These are phyloP conservation scores for Hoplodrina ambigua DNA, from an alignment of 2,888 invertebrate genomes.

Conservation along the genomic window DNA sequence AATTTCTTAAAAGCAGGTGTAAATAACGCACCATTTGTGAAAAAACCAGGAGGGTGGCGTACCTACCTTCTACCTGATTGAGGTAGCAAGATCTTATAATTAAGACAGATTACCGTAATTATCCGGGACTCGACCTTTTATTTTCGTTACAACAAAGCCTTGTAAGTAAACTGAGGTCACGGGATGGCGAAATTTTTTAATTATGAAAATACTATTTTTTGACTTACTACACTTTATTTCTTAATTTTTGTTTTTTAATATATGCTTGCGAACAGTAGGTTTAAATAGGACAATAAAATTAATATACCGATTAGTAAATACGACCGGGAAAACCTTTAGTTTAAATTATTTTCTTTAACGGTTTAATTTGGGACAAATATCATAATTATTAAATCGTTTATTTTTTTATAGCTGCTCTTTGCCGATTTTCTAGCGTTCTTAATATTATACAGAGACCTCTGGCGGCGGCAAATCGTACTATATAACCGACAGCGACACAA, in stretches of 20 bases:
- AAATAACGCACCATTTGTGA: constrained; percentile 22
- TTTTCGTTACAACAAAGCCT: constrained; percentile 13
- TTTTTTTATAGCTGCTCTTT: no score
- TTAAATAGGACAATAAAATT: no score
- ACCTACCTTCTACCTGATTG: constrained; percentile 10
- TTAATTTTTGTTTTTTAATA: no score
- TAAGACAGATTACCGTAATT: constrained; percentile 52
- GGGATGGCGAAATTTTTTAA: not conserved
- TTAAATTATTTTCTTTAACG: not conserved
- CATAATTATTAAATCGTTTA: no score
- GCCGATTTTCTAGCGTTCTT: not conserved
- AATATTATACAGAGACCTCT: constrained; percentile 55
- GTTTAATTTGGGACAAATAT: not conserved
- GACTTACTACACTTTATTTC: no score
- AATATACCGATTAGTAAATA: no score
- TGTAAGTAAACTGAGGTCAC: constrained; percentile 2
- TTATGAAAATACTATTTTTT: no score
- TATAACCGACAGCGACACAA: constrained; percentile 22
- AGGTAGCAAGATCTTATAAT: constrained; percentile 38
- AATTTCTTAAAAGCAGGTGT: constrained; percentile 13
- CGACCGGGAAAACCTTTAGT: no score
- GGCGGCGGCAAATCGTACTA: constrained; percentile 38
- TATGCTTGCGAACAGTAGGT: no score
- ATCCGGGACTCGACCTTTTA: constrained; percentile 17
- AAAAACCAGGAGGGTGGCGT: constrained; percentile 1